Evolutionary conservation across 2,888 invertebrate species (phyloP).

Genomic region (Julus scanicus): DNA sequence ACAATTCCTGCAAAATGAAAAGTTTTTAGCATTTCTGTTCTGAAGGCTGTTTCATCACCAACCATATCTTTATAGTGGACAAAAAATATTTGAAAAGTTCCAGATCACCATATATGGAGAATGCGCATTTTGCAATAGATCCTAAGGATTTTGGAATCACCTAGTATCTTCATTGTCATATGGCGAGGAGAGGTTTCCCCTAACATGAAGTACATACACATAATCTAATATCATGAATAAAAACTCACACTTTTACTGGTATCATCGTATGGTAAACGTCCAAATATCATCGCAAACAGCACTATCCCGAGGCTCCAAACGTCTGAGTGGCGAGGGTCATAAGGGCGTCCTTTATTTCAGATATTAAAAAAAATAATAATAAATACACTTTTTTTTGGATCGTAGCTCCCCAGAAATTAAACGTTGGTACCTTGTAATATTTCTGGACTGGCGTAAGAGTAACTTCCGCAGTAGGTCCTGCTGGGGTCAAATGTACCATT

Average conservation of each 20-base stretch:
- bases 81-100: no score
- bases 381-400: no score
- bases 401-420: no score
- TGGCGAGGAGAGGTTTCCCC: no score
- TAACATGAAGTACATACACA: no score
- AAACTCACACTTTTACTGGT: neutral
- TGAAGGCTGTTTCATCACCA: no score
- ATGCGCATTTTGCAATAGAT: no score
- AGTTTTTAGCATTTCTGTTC: neutral
- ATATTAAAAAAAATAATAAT: neutral
- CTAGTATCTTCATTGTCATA: neutral
- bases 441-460: constrained; percentile 18
- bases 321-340: constrained; percentile 1
- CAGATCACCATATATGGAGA: no score
- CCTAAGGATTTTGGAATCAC: no score
- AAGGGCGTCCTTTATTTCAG: neutral
- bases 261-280: neutral
- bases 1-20: neutral
- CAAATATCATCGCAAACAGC: constrained; percentile 36
- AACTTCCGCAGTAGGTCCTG: constrained; percentile 46
- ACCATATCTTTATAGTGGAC: neutral
- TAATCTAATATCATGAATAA: neutral
- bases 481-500: neutral
- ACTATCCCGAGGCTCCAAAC: constrained; percentile 41
- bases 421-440: neutral